A percentile compares a stretch with the other conserved stretches of the same genome.
phyloP scores from a whole-genome alignment of 2,888 invertebrate genomes.

The Aphelenchoides bicaudatus region DNA sequence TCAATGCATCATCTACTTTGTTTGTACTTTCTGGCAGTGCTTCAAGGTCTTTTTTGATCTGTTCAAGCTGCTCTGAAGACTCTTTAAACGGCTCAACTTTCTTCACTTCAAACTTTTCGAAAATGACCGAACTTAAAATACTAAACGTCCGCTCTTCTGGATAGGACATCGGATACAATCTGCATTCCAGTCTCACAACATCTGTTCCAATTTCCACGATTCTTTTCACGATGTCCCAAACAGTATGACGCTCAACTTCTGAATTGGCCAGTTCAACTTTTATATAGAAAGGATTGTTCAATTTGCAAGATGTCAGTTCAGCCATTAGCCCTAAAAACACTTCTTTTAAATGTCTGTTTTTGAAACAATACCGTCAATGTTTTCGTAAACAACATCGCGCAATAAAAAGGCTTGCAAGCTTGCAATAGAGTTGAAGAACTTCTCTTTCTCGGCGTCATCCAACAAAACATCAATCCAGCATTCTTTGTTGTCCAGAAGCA shows the following conservation, averaged over 20 bases:
- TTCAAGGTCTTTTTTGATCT: neutral
- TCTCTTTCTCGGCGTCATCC: constrained; percentile 23
- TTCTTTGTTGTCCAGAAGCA: constrained; percentile 25
- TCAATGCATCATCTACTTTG: neutral
- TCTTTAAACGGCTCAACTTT: constrained; percentile 22
- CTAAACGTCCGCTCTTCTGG: constrained; percentile 26
- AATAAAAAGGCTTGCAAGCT: constrained; percentile 30
- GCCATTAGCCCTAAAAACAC: neutral
- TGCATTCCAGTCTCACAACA: constrained; percentile 28
- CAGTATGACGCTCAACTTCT: constrained; percentile 1
- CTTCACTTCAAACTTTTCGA: constrained; percentile 19
- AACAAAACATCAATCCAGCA: constrained; percentile 31
- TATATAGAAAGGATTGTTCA: constrained; percentile 17
- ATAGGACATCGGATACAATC: constrained; percentile 31
- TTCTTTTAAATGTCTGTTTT: neutral
- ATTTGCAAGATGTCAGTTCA: neutral
- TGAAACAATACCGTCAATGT: constrained; percentile 24
- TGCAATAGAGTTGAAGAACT: constrained; percentile 38
- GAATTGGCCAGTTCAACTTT: constrained; percentile 19
- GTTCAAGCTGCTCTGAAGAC: constrained; percentile 18
- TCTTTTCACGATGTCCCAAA: constrained; percentile 21
- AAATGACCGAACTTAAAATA: constrained; percentile 18
- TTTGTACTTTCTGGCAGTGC: constrained; percentile 8
- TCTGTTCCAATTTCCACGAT: constrained; percentile 23
- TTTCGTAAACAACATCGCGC: constrained; percentile 24